Base-by-base conservation (phyloP, 2,888 invertebrate genomes). In the Melanargia galathea region DNA sequence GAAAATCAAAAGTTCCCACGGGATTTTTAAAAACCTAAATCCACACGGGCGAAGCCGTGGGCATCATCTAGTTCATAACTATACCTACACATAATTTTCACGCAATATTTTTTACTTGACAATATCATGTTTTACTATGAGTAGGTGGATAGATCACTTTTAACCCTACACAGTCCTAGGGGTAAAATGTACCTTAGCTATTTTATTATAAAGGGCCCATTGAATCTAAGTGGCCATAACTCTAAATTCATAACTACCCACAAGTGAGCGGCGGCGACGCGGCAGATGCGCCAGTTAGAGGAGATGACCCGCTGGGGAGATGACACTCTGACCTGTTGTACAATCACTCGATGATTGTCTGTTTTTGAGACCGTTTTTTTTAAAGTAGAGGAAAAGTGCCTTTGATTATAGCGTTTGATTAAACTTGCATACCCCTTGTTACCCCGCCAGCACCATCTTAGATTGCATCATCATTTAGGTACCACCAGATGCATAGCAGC, bases 221-320 rank as follows among this genome's bases (percentile, higher is more conserved):
- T 43, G 45, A 57, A 57, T 57, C 30, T 45, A 24, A 18, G 45
- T 30, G 45, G 43, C 13, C 24, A 45, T 57, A 45, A 57, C 38
- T 45, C 18, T 45, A 57, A 55, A 43, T 35, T 59, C 35, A 48
- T 26, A 49, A 51, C 33, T 40, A 43, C 49, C 45, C 51, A 38
- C 20, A 24, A 40, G 26, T n/a, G 49, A 18, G 38, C 38, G 20
- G 16, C 49, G 35, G 58, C 46, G 22, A 40, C 38, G 49, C 46
- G 61, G 75, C 88, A 88, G 88, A 87, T 88, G 88, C 80, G 82
- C 77, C 79, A 81, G 86, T 87, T 87, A 83, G 72, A 73, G 75
- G 69, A 83, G 84, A 88, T 81, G 78, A 76, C 71, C 68, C 87
- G 74, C 77, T 71, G 65, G 88, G 88, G 88, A 55, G 24, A 62